Percentiles rank a stretch among this genome's conserved stretches.
These are phyloP conservation scores for Gallinago stenura DNA, from an alignment of 2,797 vertebrate genomes.

Conservation along the genomic window DNA sequence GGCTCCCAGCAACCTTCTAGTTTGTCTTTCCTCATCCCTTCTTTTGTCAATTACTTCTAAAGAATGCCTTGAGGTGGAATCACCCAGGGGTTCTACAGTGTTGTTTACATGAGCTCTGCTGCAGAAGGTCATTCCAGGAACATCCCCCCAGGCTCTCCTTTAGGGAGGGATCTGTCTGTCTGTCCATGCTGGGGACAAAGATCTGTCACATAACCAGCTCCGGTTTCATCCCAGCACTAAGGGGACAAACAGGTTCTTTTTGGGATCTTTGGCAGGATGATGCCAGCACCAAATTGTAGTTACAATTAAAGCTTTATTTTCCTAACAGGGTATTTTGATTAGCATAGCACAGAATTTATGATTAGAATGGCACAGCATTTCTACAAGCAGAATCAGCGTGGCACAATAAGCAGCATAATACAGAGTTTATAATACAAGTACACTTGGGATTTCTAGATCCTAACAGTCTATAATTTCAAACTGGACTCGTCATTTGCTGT, in stretches of 20 bases:
- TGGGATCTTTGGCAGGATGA: neutral
- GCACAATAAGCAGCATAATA: neutral
- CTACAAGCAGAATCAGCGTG: neutral
- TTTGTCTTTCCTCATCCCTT: neutral
- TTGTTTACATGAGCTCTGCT: accelerated
- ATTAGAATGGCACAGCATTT: neutral
- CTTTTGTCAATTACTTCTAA: neutral
- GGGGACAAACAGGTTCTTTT: neutral
- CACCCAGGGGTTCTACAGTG: neutral
- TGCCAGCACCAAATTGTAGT: neutral
- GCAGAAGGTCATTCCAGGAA: neutral
- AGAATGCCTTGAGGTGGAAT: neutral
- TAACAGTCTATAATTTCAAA: neutral
- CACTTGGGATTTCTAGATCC: neutral
- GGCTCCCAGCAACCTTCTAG: neutral
- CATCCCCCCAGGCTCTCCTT: accelerated
- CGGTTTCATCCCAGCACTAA: accelerated
- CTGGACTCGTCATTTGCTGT: neutral
- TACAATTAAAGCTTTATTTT: neutral
- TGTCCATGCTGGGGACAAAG: neutral
- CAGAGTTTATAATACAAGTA: neutral
- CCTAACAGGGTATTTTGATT: neutral
- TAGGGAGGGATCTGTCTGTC: neutral
- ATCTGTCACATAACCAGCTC: neutral
- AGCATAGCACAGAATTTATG: neutral